These are phyloP conservation scores for Saccopteryx leptura DNA, from an alignment of 2,113 vertebrate genomes.

Conservation along the genomic window DNA sequence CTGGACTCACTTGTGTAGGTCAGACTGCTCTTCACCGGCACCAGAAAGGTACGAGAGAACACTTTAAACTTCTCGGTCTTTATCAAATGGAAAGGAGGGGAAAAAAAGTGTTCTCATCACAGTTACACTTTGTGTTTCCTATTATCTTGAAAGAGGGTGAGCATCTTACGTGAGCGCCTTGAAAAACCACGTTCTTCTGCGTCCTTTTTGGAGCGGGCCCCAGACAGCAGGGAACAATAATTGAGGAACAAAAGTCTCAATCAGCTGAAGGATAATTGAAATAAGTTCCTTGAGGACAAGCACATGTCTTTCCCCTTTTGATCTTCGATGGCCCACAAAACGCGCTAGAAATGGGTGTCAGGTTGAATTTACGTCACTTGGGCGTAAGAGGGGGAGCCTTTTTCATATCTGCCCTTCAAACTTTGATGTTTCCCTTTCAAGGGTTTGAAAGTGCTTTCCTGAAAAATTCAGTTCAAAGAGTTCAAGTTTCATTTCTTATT, in stretches of 20 bases:
- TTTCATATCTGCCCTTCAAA: slow-evolving; percentile 58
- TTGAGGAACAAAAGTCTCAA: slow-evolving; percentile 29
- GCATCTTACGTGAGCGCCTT: slow-evolving; percentile 1
- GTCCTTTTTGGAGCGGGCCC: background rate
- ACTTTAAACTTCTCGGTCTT: background rate
- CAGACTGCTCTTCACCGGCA: background rate
- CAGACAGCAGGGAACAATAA: slow-evolving; percentile 28
- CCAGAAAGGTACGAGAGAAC: background rate
- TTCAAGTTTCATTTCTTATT: slow-evolving; percentile 70
- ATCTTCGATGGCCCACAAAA: slow-evolving; percentile 17
- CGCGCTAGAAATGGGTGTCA: slow-evolving; percentile 31
- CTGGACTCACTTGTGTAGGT: background rate
- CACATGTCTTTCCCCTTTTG: background rate
- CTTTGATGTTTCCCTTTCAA: slow-evolving; percentile 73
- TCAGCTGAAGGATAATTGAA: slow-evolving; percentile 24
- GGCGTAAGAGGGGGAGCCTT: slow-evolving; percentile 11
- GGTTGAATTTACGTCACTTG: slow-evolving; percentile 15
- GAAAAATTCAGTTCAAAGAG: slow-evolving; percentile 59
- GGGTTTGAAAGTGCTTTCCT: slow-evolving; percentile 59
- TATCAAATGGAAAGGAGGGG: background rate
- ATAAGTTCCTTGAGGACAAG: slow-evolving; percentile 42
- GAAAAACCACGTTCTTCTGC: background rate
- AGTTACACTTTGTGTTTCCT: slow-evolving; percentile 49
- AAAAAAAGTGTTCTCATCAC: background rate
- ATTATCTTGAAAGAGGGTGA: background rate